phyloP scores from a whole-genome alignment of 2,888 invertebrate species.

The Chydorus sphaericus region DNA sequence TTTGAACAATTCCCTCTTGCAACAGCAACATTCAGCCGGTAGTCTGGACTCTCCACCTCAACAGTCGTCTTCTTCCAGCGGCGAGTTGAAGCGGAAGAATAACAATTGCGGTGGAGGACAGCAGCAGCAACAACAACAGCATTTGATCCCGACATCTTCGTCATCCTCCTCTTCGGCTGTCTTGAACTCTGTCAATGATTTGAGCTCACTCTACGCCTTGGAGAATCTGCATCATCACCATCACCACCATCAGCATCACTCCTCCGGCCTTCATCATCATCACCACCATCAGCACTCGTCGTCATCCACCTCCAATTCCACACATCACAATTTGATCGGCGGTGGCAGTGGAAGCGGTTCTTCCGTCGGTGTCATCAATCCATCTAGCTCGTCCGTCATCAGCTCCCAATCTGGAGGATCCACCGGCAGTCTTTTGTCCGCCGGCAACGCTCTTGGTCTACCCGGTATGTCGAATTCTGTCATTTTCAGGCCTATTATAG shows the following conservation, averaged over 20 bases:
- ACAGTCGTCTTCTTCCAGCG: not conserved
- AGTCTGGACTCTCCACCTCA: not conserved
- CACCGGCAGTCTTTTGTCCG: not conserved
- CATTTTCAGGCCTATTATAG: not conserved
- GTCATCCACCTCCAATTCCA: too few relatives aligned
- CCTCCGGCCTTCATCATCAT: conserved; percentile 9
- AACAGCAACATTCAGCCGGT: too few relatives aligned
- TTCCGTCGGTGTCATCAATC: not conserved
- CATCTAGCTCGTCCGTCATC: not conserved
- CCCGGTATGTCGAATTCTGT: not conserved
- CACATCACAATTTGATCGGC: not conserved
- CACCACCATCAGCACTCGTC: conserved; percentile 13
- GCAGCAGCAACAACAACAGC: not conserved
- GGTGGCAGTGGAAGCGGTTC: not conserved
- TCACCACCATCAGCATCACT: conserved; percentile 12
- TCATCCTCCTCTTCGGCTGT: conserved; percentile 5
- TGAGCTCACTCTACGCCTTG: conserved; percentile 14
- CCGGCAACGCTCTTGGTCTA: conserved; percentile 1
- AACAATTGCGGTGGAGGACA: not conserved
- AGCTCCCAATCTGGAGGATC: not conserved
- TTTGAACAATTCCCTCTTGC: conserved; percentile 2
- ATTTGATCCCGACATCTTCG: conserved; percentile 6
- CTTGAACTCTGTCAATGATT: too few relatives aligned
- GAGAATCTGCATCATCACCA: conserved; percentile 15
- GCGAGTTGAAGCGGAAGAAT: not conserved